A percentile compares a stretch with the other conserved stretches of the same genome.
phyloP scores from a whole-genome alignment of 1,140 invertebrate species.

The Cardiocondyla obscurior region DNA sequence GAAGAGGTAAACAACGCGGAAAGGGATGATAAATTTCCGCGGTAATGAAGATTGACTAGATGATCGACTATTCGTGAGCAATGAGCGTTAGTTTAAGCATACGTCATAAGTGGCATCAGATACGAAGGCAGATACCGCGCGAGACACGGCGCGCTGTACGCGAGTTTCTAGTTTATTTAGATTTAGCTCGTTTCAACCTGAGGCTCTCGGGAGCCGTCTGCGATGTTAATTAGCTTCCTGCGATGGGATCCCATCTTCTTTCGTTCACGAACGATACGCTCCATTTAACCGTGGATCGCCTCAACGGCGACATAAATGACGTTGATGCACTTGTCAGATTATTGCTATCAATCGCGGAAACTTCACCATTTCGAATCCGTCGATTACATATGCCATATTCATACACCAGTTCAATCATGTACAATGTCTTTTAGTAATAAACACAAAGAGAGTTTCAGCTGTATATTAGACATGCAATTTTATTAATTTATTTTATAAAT shows the following conservation, averaged over 20 bases:
- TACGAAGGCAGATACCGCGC: conserved; percentile 55
- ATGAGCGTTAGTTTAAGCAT: conserved; percentile 40
- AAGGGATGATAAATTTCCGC: conserved; percentile 1
- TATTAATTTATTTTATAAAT: conserved; percentile 1
- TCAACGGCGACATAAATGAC: conserved; percentile 32
- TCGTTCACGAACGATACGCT: conserved; percentile 67
- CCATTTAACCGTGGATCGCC: conserved; percentile 57
- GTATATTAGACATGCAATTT: background rate
- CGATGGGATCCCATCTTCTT: conserved; percentile 62
- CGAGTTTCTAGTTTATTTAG: conserved; percentile 49
- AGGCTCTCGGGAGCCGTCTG: conserved; percentile 33
- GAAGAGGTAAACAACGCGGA: background rate
- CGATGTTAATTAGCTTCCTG: conserved; percentile 75
- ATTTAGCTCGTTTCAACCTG: conserved; percentile 46
- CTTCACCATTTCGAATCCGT: background rate
- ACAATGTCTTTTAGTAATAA: background rate
- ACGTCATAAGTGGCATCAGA: conserved; percentile 52
- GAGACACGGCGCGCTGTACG: conserved; percentile 50
- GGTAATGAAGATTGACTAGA: conserved; percentile 27
- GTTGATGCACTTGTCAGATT: conserved; percentile 46
- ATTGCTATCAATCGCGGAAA: conserved; percentile 45
- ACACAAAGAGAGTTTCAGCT: background rate
- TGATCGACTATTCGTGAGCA: conserved; percentile 21
- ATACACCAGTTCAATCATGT: background rate
- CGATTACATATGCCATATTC: background rate